A percentile compares a stretch with the other conserved stretches of the same genome.
Evolutionary conservation across 2,113 vertebrate genomes (phyloP).

Genomic region (Numida meleagris): DNA sequence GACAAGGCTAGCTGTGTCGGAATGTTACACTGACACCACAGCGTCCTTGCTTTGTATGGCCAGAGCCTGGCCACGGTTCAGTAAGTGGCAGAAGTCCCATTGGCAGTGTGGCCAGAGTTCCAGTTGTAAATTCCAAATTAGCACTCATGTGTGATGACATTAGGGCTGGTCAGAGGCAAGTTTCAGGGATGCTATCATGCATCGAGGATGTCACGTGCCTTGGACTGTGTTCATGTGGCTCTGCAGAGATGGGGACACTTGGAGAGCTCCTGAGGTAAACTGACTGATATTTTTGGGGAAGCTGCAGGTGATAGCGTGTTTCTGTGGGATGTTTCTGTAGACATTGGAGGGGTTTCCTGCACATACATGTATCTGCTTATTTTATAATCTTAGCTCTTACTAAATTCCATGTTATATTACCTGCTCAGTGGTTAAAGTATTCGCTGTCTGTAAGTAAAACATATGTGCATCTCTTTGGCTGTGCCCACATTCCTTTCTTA

Average conservation of each 20-base stretch:
- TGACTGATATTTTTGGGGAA: not conserved
- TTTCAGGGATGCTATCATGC: not conserved
- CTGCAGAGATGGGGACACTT: not conserved
- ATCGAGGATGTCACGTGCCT: not conserved
- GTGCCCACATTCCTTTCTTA: not conserved
- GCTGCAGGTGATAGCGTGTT: not conserved
- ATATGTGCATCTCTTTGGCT: not conserved
- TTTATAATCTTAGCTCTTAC: not conserved
- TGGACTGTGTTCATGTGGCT: not conserved
- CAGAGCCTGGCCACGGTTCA: not conserved
- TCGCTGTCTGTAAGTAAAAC: not conserved
- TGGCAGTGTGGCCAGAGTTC: not conserved
- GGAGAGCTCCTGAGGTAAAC: not conserved
- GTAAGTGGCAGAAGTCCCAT: not conserved
- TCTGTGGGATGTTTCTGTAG: not conserved
- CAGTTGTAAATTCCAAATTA: slow-evolving; percentile 2
- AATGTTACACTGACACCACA: not conserved
- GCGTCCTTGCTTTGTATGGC: accelerated
- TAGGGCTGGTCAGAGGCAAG: not conserved
- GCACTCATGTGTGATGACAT: not conserved
- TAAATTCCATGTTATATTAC: not conserved
- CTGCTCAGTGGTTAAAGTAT: not conserved
- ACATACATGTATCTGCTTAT: not conserved
- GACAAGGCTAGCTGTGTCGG: not conserved
- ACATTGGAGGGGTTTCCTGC: not conserved